phyloP scores from a whole-genome alignment of 1,140 invertebrate species.

The Drosophila bipectinata region DNA sequence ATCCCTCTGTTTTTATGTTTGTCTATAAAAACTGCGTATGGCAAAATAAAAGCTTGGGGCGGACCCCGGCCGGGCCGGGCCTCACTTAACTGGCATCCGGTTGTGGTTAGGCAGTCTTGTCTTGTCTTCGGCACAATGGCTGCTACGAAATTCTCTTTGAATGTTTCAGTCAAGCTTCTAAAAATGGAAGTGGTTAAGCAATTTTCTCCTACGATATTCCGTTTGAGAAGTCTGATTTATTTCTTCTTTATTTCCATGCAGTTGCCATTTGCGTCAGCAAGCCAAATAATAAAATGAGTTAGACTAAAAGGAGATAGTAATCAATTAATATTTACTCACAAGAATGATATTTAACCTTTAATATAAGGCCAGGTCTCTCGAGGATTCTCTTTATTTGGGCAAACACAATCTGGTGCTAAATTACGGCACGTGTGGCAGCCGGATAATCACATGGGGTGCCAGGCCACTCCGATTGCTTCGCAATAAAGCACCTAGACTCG shows the following conservation, averaged over 20 bases:
- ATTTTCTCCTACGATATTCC: constrained; percentile 19
- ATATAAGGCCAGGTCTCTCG: background rate
- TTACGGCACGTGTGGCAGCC: constrained; percentile 18
- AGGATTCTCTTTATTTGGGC: constrained; percentile 1
- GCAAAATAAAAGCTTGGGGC: constrained; percentile 41
- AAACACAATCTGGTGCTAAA: constrained; percentile 30
- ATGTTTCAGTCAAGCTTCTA: background rate
- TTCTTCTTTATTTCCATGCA: constrained; percentile 29
- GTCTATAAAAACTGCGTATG: constrained; percentile 56
- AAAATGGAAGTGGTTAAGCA: constrained; percentile 20
- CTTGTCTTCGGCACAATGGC: constrained; percentile 1
- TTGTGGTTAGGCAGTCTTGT: constrained; percentile 38
- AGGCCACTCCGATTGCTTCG: constrained; percentile 16
- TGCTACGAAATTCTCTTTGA: constrained; percentile 34
- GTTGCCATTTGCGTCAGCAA: constrained; percentile 15
- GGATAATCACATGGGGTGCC: background rate
- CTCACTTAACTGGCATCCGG: constrained; percentile 40
- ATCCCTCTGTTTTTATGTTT: constrained; percentile 53
- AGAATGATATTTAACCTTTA: constrained; percentile 28
- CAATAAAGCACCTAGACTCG: constrained; percentile 20
- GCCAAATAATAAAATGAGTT: constrained; percentile 9
- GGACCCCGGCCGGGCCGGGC: background rate
- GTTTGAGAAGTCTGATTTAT: constrained; percentile 25
- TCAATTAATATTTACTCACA: constrained; percentile 12
- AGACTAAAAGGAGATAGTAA: background rate